phyloP scores from a whole-genome alignment of 2,888 invertebrate genomes.

The Chydorus sphaericus region DNA sequence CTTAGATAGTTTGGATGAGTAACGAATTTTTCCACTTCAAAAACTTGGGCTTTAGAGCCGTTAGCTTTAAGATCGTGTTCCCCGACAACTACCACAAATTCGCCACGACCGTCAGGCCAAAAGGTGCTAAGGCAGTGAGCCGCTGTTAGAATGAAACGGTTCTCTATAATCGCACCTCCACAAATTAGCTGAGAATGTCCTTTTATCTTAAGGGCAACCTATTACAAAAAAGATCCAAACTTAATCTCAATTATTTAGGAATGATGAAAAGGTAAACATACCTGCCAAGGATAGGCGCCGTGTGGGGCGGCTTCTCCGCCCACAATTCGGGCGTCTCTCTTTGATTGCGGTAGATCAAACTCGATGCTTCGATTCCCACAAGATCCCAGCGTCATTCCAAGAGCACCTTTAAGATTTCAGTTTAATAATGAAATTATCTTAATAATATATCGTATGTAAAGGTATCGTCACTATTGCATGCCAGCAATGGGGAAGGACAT shows the following conservation, averaged over 20 bases:
- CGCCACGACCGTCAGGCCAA: conserved; percentile 13
- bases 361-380: conserved; percentile 45
- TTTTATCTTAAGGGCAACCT: not conserved
- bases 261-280: too few relatives aligned
- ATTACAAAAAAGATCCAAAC: too few relatives aligned
- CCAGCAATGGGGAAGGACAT: too few relatives aligned
- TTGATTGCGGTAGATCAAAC: conserved; percentile 37
- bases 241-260: too few relatives aligned
- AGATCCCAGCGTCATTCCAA: too few relatives aligned
- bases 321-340: conserved; percentile 38
- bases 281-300: conserved; percentile 64
- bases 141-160: conserved; percentile 24
- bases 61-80: conserved; percentile 41
- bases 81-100: conserved; percentile 28
- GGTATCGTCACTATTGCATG: too few relatives aligned
- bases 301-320: conserved; percentile 50
- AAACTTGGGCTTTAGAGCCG: conserved; percentile 42
- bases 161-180: conserved; percentile 25
- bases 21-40: conserved; percentile 36
- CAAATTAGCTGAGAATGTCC: conserved; percentile 16
- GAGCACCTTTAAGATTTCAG: too few relatives aligned
- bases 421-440: too few relatives aligned
- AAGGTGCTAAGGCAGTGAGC: conserved; percentile 24
- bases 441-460: too few relatives aligned
- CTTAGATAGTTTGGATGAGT: conserved; percentile 1